phyloP scores from a whole-genome alignment of 2,888 invertebrate genomes.

The Dynastes maya region DNA sequence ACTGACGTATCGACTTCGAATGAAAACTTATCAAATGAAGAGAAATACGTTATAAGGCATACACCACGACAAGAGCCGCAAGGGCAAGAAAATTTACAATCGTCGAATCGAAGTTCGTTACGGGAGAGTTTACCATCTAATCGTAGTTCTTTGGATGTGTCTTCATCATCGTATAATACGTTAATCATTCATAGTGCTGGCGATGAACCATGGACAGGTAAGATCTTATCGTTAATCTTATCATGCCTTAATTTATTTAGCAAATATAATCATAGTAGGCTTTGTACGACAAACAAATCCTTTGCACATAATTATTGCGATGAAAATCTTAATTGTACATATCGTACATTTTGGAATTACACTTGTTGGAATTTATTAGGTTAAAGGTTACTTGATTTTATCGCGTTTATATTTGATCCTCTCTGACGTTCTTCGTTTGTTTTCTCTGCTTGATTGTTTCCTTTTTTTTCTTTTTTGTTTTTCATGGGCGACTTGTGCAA shows the following conservation, averaged over 20 bases:
- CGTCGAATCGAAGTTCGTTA: slow-evolving; percentile 75
- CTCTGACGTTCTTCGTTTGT: slow-evolving; percentile 3
- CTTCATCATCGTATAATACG: slow-evolving; percentile 87
- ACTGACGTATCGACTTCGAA: slow-evolving; percentile 93
- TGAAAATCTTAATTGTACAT: too few species aligned
- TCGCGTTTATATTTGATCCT: slow-evolving; percentile 23
- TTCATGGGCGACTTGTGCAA: not conserved
- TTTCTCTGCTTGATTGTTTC: slow-evolving; percentile 6
- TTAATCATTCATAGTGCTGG: slow-evolving; percentile 86
- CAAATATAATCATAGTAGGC: not conserved
- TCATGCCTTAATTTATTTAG: not conserved
- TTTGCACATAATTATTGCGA: too few species aligned
- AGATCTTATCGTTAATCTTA: slow-evolving; percentile 58
- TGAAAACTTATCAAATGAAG: slow-evolving; percentile 90
- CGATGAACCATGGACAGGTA: slow-evolving; percentile 81
- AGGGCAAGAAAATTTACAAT: slow-evolving; percentile 87
- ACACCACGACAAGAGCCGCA: slow-evolving; percentile 92
- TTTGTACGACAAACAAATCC: too few species aligned
- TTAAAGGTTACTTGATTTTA: slow-evolving; percentile 29
- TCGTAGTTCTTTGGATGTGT: slow-evolving; percentile 82
- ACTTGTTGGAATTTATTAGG: slow-evolving; percentile 24
- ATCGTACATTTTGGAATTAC: too few species aligned
- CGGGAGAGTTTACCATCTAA: slow-evolving; percentile 76
- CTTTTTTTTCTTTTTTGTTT: not conserved
- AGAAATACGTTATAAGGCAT: slow-evolving; percentile 86